Evolutionary conservation across 2,888 invertebrate species (phyloP), one percentile per base, ranked within the genome.

Genomic region (Conus canariensis): DNA sequence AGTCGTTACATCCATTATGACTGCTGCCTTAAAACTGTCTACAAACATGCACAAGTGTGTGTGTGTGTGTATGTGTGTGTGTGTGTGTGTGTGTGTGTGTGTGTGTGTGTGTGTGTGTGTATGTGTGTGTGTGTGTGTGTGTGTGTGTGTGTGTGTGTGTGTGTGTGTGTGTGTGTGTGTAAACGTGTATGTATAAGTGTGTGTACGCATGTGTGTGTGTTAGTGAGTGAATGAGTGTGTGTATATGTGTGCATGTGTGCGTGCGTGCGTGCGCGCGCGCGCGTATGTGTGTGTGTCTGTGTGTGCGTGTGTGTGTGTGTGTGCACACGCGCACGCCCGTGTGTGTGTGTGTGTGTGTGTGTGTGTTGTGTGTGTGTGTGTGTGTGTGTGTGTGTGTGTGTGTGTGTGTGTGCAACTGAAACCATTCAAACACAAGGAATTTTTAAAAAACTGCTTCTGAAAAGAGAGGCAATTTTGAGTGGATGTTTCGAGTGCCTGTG

Each of bases 301-400:
- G 77, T 77, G 30, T 30, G 77, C 25, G 77, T 9, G 77, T 30
- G 77, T 6, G 77, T 30, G 30, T 12, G 45, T 12, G 77, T 12
- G 30, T 12, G 77, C 16, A 9, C 25, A 30, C 16, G 77, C 9
- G 77, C 16, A 8, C 25, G 77, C 16, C 3, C 19, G 77, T 30
- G 77, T 77, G 77, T 77, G 77, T 30, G 77, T 77, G 77, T 30
- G 77, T 30, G 77, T 30, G 77, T 77, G 77, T 77, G 77, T 77
- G 77, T 30, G 64, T 7, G 64, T 64, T 64, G 64, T 7, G 64
- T 64, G 64, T 64, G 64, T 64, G 64, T 64, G 64, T 64, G 64
- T 64, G 64, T 64, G 64, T 64, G 64, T 64, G 64, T 64, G 64
- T 64, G 64, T 64, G 64, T 64, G 64, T 64, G 64, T 64, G 64